Conservation (phyloP, 2,888 invertebrate genomes). For the Campaea margaritaria region DNA sequence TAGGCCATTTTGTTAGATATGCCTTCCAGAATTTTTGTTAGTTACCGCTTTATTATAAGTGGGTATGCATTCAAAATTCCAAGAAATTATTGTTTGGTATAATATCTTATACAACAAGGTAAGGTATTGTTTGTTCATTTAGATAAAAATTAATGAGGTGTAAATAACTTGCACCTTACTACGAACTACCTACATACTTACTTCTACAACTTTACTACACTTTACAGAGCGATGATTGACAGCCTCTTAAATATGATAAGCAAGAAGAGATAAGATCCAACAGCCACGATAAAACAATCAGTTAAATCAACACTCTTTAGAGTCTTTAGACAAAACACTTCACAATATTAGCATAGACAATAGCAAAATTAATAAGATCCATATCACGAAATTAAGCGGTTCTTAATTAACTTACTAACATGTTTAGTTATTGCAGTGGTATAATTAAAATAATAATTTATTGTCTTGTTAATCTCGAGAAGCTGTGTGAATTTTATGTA, state of each 20-base stretch:
- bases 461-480: constrained; percentile 37
- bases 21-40: too few species aligned
- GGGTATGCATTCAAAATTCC: too few species aligned
- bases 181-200: too few species aligned
- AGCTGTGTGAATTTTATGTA: constrained; percentile 34
- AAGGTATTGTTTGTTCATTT: too few species aligned
- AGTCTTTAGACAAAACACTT: constrained; percentile 48
- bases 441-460: constrained; percentile 40
- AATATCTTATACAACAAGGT: too few species aligned
- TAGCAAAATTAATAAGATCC: constrained; percentile 54
- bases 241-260: constrained; percentile 18
- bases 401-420: constrained; percentile 62
- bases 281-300: constrained; percentile 53
- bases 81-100: too few species aligned
- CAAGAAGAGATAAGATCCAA: constrained; percentile 36
- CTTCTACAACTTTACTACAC: not conserved
- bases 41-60: too few species aligned
- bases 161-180: too few species aligned
- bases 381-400: constrained; percentile 62
- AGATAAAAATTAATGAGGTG: too few species aligned
- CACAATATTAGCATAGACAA: constrained; percentile 44
- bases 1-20: too few species aligned
- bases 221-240: constrained; percentile 14
- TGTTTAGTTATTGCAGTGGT: constrained; percentile 37
- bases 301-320: constrained; percentile 52